These are phyloP conservation scores for Diadophis punctatus DNA, from an alignment of 2,113 vertebrate genomes.

Conservation along the genomic window DNA sequence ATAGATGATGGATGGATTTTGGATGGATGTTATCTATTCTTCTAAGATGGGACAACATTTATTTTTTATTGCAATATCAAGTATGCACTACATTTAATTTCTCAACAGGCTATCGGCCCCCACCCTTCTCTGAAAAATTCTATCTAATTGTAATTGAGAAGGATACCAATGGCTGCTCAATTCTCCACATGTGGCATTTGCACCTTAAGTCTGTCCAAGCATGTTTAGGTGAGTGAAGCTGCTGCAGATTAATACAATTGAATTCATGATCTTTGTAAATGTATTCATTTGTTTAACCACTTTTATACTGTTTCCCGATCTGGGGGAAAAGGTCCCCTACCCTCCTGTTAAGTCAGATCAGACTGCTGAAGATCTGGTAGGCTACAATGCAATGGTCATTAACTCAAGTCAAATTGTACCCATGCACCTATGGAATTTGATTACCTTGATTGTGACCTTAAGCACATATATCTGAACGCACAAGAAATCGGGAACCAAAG, in stretches of 20 bases:
- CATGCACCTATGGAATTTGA: background rate
- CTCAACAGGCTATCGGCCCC: conserved; percentile 81
- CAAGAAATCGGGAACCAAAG: background rate
- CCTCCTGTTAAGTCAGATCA: background rate
- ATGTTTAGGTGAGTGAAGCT: conserved; percentile 81
- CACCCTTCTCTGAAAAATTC: conserved; percentile 97
- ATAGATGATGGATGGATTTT: background rate
- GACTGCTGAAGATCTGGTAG: background rate
- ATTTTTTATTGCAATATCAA: background rate
- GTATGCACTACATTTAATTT: conserved; percentile 30
- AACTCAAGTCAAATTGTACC: background rate
- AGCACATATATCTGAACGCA: background rate
- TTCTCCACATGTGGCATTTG: conserved; percentile 98
- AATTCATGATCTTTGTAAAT: background rate
- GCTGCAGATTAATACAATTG: background rate
- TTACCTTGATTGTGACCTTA: background rate
- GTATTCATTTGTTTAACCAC: background rate
- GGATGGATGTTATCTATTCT: background rate
- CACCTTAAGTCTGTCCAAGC: conserved; percentile 95
- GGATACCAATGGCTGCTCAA: conserved; percentile 80
- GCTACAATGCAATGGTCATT: background rate
- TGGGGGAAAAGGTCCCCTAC: background rate
- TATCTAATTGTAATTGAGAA: conserved; percentile 97
- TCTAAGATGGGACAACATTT: background rate
- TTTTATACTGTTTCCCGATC: background rate